Conservation (phyloP, 1,140 invertebrate species). For the Samia ricini region DNA sequence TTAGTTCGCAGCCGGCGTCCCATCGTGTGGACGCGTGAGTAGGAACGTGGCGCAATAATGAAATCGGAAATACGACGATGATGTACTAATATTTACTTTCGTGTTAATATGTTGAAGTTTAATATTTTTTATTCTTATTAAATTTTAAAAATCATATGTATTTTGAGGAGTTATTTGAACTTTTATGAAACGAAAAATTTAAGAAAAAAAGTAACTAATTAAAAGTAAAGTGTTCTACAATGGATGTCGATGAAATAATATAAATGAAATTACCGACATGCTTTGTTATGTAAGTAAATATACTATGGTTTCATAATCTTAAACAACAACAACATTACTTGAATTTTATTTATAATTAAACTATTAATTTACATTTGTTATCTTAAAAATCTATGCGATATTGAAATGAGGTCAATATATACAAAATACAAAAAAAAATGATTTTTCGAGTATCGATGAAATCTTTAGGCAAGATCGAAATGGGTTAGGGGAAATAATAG, state of each 20-base stretch:
- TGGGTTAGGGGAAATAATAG: too few relatives aligned
- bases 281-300: slow-evolving; percentile 62
- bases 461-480: too few relatives aligned
- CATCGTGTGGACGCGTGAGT: not conserved
- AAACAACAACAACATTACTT: not conserved
- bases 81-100: too few relatives aligned
- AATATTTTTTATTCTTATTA: not conserved
- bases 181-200: not conserved
- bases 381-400: too few relatives aligned
- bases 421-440: too few relatives aligned
- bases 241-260: slow-evolving; percentile 31
- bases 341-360: too few relatives aligned
- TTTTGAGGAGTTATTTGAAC: too few relatives aligned
- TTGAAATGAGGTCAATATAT: too few relatives aligned
- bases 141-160: not conserved
- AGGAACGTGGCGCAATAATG: not conserved
- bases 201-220: not conserved
- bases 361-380: too few relatives aligned
- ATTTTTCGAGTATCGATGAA: too few relatives aligned
- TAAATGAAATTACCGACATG: slow-evolving; percentile 47
- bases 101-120: not conserved
- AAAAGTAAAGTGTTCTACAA: not conserved
- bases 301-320: not conserved
- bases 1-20: slow-evolving; percentile 5
- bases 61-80: not conserved